A percentile compares a stretch with the other conserved stretches of the same genome.
Conservation (phyloP, 2,113 vertebrate species). For the Merops nubicus region DNA sequence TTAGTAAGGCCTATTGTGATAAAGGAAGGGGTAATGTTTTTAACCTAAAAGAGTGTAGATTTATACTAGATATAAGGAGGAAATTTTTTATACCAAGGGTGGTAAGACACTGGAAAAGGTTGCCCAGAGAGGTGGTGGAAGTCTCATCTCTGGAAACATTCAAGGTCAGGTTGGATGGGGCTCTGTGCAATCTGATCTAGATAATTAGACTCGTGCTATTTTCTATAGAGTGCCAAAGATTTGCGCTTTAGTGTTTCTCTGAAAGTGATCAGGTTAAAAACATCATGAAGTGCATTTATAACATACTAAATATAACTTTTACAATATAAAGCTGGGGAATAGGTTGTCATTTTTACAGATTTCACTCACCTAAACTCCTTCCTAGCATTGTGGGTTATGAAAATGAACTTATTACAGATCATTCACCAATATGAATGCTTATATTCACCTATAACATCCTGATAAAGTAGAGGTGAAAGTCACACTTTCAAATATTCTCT, state of each 20-base stretch:
- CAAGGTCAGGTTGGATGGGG: neutral
- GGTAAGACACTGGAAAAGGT: neutral
- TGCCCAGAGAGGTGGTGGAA: neutral
- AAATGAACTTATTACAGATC: neutral
- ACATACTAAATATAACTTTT: neutral
- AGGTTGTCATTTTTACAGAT: neutral
- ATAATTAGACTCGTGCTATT: neutral
- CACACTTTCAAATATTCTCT: neutral
- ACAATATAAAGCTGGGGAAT: neutral
- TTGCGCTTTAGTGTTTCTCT: neutral
- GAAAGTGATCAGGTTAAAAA: neutral
- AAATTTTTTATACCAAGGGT: neutral
- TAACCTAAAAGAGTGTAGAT: neutral
- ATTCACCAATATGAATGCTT: neutral
- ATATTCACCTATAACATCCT: neutral
- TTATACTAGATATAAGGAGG: neutral
- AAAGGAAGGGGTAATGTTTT: neutral
- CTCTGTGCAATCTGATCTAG: too few relatives aligned
- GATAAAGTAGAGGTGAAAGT: neutral
- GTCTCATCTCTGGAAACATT: neutral
- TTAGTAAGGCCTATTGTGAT: neutral
- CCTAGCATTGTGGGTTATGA: neutral
- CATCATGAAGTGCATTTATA: neutral
- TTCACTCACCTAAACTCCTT: neutral
- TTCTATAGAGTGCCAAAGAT: neutral